phyloP scores from a whole-genome alignment of 1,140 invertebrate species.

The Pteromalus puparum region DNA sequence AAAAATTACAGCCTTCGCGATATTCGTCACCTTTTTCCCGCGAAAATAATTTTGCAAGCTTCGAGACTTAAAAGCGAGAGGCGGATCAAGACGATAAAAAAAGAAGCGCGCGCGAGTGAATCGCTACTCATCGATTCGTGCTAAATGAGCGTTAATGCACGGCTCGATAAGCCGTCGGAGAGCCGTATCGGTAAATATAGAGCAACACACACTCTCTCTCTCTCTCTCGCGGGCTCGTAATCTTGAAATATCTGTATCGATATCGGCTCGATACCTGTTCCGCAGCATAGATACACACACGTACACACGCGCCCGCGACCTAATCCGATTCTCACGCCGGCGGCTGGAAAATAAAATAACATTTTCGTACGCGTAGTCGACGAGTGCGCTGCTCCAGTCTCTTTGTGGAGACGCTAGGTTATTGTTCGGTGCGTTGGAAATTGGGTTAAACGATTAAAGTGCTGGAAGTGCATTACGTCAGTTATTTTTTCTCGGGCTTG shows the following conservation, averaged over 20 bases:
- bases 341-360: constrained; percentile 6
- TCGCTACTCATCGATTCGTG: constrained; percentile 14
- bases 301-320: background rate
- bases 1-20: background rate
- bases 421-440: too few species aligned
- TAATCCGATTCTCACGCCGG: constrained; percentile 14
- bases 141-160: constrained; percentile 9
- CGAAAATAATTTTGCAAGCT: background rate
- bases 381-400: too few species aligned
- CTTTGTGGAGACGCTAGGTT: too few species aligned
- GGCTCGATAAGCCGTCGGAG: background rate
- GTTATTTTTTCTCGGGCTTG: too few species aligned
- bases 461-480: too few species aligned
- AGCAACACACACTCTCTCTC: background rate
- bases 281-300: background rate
- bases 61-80: background rate
- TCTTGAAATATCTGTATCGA: constrained; percentile 22
- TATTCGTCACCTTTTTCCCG: background rate
- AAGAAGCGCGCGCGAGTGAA: background rate
- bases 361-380: background rate
- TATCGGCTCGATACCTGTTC: background rate
- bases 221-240: background rate
- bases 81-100: background rate
- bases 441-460: too few species aligned
- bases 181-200: constrained; percentile 4